Evolutionary conservation across 92 coral and sea anemone species (phyloP).

Genomic region (Heliopora coerulea): DNA sequence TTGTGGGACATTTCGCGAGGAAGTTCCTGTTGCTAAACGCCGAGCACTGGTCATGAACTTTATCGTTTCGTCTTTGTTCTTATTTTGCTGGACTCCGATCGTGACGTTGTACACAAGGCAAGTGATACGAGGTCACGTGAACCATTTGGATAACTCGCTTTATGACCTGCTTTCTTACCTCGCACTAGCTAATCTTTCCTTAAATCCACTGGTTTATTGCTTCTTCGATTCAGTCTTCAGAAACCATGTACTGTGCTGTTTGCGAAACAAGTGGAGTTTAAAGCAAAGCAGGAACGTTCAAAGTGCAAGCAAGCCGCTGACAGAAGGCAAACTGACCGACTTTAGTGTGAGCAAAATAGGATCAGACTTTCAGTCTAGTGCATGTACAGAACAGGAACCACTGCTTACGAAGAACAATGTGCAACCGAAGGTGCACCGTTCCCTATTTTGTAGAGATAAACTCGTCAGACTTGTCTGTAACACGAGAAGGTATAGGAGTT

Average conservation of each 20-base stretch:
- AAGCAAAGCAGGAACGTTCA: slow-evolving; percentile 48
- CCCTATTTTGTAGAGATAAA: slow-evolving; percentile 67
- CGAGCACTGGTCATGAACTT: slow-evolving; percentile 94
- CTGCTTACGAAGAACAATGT: slow-evolving; percentile 20
- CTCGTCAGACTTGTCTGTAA: slow-evolving; percentile 81
- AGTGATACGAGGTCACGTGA: slow-evolving; percentile 54
- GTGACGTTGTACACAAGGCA: slow-evolving; percentile 69
- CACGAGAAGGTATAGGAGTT: slow-evolving; percentile 86
- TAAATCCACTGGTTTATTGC: slow-evolving; percentile 89
- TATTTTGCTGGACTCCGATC: slow-evolving; percentile 91
- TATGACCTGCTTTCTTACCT: slow-evolving; percentile 76
- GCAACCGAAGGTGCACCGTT: slow-evolving; percentile 6
- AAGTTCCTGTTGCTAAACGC: slow-evolving; percentile 90
- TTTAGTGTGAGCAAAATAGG: slow-evolving; percentile 87
- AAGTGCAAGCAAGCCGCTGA: slow-evolving; percentile 57
- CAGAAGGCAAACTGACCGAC: slow-evolving; percentile 79
- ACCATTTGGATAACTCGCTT: slow-evolving; percentile 55
- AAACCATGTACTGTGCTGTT: slow-evolving; percentile 75
- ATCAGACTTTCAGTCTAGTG: background rate
- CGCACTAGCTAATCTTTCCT: slow-evolving; percentile 83
- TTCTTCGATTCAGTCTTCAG: slow-evolving; percentile 89
- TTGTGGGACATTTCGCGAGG: slow-evolving; percentile 48
- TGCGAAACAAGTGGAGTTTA: slow-evolving; percentile 48
- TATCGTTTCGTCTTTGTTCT: slow-evolving; percentile 82
- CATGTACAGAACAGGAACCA: slow-evolving; percentile 60